A percentile compares a stretch with the other conserved stretches of the same genome.
These are phyloP conservation scores for Nyctibius bracteatus DNA, from an alignment of 2,113 vertebrate genomes.

Conservation along the genomic window DNA sequence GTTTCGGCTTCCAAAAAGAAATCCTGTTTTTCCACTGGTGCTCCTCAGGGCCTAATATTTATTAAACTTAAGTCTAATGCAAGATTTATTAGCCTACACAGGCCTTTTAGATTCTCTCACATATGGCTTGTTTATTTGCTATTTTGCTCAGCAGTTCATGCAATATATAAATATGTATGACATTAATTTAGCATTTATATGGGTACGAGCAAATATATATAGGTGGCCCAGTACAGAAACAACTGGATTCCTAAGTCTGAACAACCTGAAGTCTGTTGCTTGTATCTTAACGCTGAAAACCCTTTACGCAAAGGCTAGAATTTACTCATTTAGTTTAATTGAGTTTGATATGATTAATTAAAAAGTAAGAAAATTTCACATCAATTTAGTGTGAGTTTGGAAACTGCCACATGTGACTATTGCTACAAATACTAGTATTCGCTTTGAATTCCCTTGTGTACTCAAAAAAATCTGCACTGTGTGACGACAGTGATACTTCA, in stretches of 20 bases:
- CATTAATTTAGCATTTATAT: not conserved
- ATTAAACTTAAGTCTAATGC: not conserved
- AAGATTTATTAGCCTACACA: not conserved
- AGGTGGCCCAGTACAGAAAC: not conserved
- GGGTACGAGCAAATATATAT: not conserved
- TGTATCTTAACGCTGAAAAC: not conserved
- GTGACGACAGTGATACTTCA: not conserved
- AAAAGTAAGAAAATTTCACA: not conserved
- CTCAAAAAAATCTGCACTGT: not conserved
- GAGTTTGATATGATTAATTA: not conserved
- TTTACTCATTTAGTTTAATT: not conserved
- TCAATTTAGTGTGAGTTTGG: not conserved
- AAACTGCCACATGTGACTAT: not conserved
- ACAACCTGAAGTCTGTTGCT: not conserved
- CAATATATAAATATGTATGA: not conserved
- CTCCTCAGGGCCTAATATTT: not conserved
- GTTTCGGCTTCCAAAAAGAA: not conserved
- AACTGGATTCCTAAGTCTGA: not conserved
- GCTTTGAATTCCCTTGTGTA: accelerated
- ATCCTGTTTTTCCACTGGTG: accelerated
- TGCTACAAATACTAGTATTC: not conserved
- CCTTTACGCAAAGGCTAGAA: not conserved
- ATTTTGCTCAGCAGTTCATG: not conserved
- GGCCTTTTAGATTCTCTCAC: not conserved
- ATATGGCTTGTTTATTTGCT: not conserved